These are phyloP conservation scores for Zaprionus capensis DNA, from an alignment of 1,140 invertebrate species.

Conservation along the genomic window DNA sequence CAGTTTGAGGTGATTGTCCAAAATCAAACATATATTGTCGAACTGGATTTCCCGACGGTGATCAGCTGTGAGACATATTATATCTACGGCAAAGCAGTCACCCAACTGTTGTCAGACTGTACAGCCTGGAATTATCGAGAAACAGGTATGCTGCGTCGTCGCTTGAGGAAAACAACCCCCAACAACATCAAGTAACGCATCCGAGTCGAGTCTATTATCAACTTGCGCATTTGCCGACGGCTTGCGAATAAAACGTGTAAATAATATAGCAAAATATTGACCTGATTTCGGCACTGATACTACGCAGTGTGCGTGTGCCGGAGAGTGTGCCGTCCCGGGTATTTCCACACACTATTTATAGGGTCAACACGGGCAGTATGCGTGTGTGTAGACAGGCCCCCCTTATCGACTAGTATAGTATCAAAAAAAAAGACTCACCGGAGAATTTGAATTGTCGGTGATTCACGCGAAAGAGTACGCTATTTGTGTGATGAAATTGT, in stretches of 20 bases:
- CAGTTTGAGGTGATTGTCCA: background rate
- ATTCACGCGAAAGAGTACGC: constrained; percentile 57
- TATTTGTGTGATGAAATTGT: constrained; percentile 28
- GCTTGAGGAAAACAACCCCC: constrained; percentile 16
- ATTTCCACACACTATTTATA: constrained; percentile 14
- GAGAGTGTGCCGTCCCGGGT: background rate
- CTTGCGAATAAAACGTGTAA: constrained; percentile 26
- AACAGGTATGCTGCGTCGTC: background rate
- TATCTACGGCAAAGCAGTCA: background rate
- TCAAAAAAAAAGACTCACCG: constrained; percentile 55
- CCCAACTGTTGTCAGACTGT: background rate
- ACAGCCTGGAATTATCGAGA: constrained; percentile 10
- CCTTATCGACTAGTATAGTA: background rate
- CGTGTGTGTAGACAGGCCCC: constrained; percentile 24
- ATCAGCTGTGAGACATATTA: background rate
- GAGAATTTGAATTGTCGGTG: constrained; percentile 68
- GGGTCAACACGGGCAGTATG: background rate
- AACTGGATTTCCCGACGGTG: constrained; percentile 1
- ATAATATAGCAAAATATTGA: constrained; percentile 40
- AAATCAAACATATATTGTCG: background rate
- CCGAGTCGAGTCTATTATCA: background rate
- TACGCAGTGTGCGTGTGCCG: constrained; percentile 8
- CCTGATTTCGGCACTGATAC: constrained; percentile 26
- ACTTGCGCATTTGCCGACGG: constrained; percentile 33
- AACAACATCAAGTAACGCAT: background rate